Evolutionary conservation across 2,113 vertebrate genomes (phyloP).

Genomic region (Tachycineta bicolor): DNA sequence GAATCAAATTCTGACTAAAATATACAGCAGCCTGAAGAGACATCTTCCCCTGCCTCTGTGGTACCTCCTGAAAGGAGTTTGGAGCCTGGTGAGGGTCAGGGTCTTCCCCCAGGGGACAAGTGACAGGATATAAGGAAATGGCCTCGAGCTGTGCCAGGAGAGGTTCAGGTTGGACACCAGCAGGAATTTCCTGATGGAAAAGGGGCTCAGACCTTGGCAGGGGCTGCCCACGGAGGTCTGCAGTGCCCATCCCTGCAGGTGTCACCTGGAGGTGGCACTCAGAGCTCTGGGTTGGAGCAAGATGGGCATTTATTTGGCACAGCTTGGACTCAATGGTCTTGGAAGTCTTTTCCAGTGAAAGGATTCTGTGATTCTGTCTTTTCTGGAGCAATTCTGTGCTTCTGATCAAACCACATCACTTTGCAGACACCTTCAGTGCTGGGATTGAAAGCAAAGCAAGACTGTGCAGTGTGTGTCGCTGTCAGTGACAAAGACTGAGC

Average conservation of each 20-base stretch:
- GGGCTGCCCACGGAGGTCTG: not conserved
- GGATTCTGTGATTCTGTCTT: not conserved
- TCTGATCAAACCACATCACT: not conserved
- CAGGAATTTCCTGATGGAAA: rapidly evolving
- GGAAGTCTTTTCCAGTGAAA: rapidly evolving
- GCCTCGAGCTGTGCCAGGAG: not conserved
- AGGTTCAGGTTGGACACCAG: not conserved
- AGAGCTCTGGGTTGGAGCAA: not conserved
- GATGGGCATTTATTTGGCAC: rapidly evolving
- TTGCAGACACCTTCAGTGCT: not conserved
- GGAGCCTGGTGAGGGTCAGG: not conserved
- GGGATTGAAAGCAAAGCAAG: not conserved
- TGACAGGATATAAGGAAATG: not conserved
- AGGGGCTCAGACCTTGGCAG: rapidly evolving
- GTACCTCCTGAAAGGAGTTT: not conserved
- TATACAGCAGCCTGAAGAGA: not conserved
- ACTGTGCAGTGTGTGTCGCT: not conserved
- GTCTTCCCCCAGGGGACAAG: not conserved
- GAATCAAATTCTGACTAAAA: not conserved
- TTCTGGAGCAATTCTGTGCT: not conserved
- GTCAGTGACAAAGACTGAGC: not conserved
- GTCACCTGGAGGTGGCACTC: not conserved
- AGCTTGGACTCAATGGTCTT: rapidly evolving
- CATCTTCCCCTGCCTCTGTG: not conserved
- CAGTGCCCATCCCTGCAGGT: not conserved